Conservation (phyloP, 2,888 invertebrate genomes). For the Colletes collaris region DNA sequence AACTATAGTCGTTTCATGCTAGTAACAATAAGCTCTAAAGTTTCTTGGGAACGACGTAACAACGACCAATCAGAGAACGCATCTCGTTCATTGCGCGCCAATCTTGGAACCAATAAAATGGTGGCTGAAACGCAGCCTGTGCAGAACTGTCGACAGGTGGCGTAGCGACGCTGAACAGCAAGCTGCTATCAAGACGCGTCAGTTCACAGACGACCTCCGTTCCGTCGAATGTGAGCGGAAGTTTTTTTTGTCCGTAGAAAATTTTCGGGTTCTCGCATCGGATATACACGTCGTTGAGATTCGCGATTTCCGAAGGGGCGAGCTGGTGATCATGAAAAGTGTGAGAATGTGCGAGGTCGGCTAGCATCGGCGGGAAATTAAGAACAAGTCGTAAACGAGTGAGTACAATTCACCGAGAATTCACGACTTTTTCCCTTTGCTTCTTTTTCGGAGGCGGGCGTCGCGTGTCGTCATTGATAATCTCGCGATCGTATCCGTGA, state of each 20-base stretch:
- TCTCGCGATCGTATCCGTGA: slow-evolving; percentile 8
- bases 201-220: slow-evolving; percentile 74
- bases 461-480: slow-evolving; percentile 26
- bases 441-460: slow-evolving; percentile 39
- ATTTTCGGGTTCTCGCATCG: slow-evolving; percentile 31
- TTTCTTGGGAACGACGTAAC: not conserved
- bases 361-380: slow-evolving; percentile 43
- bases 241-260: slow-evolving; percentile 35
- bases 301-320: slow-evolving; percentile 16
- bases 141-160: slow-evolving; percentile 37
- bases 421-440: slow-evolving; percentile 26
- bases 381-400: slow-evolving; percentile 41
- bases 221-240: slow-evolving; percentile 62
- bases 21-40: not conserved
- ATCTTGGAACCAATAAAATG: slow-evolving; percentile 8
- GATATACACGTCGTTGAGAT: slow-evolving; percentile 13
- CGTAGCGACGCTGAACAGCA: slow-evolving; percentile 48
- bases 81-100: not conserved
- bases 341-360: slow-evolving; percentile 69
- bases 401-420: slow-evolving; percentile 40
- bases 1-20: slow-evolving; percentile 1
- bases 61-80: slow-evolving; percentile 12
- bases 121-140: not conserved
- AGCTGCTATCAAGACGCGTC: slow-evolving; percentile 62
- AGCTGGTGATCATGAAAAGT: slow-evolving; percentile 69